phyloP scores from a whole-genome alignment of 2,888 invertebrate species.

The Plebejus anna region DNA sequence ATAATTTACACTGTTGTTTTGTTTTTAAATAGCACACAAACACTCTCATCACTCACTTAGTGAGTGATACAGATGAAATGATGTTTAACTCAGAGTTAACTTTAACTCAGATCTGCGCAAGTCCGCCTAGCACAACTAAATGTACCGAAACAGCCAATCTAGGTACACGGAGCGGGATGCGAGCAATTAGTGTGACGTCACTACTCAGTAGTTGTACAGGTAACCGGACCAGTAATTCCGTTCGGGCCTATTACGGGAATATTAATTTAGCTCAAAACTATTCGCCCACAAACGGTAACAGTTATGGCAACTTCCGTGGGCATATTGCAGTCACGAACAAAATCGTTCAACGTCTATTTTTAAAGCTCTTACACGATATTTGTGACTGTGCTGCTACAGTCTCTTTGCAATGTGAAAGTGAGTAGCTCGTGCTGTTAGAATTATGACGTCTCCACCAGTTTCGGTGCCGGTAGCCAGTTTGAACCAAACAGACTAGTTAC shows the following conservation, averaged over 20 bases:
- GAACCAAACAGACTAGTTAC: too few species aligned
- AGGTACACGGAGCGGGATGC: slow-evolving; percentile 38
- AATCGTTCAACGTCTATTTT: not conserved
- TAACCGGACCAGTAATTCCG: slow-evolving; percentile 34
- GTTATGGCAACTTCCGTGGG: not conserved
- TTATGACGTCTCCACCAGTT: too few species aligned
- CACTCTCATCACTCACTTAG: too few species aligned
- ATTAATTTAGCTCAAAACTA: slow-evolving; percentile 20
- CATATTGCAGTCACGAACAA: not conserved
- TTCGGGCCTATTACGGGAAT: slow-evolving; percentile 18
- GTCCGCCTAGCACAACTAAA: not conserved
- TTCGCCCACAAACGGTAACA: not conserved
- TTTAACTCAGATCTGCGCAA: too few species aligned
- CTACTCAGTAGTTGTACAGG: not conserved
- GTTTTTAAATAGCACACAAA: too few species aligned
- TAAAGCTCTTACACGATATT: not conserved
- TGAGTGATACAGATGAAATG: too few species aligned
- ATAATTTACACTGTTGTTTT: too few species aligned
- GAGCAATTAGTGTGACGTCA: slow-evolving; percentile 38
- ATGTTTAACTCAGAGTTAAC: too few species aligned
- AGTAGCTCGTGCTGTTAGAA: too few species aligned
- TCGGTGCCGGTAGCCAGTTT: too few species aligned
- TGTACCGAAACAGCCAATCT: slow-evolving; percentile 2
- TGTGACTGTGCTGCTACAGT: too few species aligned
- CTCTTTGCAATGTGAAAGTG: too few species aligned